Evolutionary conservation across 2,113 vertebrate genomes (phyloP).

Genomic region (Dromiciops gliroides): DNA sequence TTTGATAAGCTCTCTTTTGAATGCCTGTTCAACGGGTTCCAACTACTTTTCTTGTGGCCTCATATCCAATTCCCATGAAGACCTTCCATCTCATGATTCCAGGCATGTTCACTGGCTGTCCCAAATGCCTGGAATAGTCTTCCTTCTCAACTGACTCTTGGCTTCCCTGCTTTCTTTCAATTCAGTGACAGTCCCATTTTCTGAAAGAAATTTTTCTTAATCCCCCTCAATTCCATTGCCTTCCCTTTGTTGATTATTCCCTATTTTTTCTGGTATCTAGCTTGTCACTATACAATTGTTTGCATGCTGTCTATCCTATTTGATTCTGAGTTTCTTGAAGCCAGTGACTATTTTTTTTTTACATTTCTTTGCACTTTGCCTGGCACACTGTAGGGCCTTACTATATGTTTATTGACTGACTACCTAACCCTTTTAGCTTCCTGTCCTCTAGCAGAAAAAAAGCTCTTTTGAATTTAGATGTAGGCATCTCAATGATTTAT

Average conservation of each 20-base stretch:
- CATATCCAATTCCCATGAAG: background rate
- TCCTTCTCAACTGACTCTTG: background rate
- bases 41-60: background rate
- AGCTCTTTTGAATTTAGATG: background rate
- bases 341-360: too few species aligned
- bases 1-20: background rate
- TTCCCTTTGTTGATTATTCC: background rate
- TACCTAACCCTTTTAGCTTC: background rate
- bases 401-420: background rate
- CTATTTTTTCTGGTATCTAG: background rate
- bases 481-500: background rate
- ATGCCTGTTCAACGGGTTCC: too few species aligned
- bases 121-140: background rate
- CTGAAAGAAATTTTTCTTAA: background rate
- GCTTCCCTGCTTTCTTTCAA: background rate
- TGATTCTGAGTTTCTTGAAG: background rate
- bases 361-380: too few species aligned
- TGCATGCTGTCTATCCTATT: background rate
- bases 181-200: background rate
- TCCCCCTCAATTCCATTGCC: background rate
- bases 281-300: background rate
- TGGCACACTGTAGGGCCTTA: background rate
- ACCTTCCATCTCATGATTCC: background rate
- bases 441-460: background rate
- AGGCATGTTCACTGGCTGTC: background rate